Percentiles rank a stretch among this genome's conserved stretches.
phyloP scores from a whole-genome alignment of 2,113 vertebrate species.

The Anser brachyrhynchus region DNA sequence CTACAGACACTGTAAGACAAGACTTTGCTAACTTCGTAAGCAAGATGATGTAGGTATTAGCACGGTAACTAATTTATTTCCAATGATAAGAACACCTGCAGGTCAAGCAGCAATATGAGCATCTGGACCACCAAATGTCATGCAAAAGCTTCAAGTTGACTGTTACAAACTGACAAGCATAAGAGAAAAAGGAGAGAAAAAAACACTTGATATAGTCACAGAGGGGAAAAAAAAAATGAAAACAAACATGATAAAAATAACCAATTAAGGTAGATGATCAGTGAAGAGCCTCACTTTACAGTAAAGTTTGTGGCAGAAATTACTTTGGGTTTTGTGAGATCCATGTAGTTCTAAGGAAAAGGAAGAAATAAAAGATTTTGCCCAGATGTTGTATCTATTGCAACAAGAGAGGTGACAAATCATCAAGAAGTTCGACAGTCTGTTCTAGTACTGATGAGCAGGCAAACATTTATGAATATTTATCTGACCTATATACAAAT shows the following conservation, averaged over 20 bases:
- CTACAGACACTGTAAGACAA: neutral
- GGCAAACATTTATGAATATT: slow-evolving; percentile 38
- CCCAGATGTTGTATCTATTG: neutral
- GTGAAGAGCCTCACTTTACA: neutral
- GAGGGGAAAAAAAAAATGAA: neutral
- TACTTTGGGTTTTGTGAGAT: neutral
- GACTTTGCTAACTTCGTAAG: neutral
- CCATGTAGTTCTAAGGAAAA: neutral
- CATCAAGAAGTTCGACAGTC: neutral
- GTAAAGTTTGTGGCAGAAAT: neutral
- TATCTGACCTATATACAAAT: slow-evolving; percentile 39
- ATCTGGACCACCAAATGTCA: slow-evolving; percentile 46
- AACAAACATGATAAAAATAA: neutral
- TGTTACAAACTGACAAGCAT: neutral
- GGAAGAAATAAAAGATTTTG: neutral
- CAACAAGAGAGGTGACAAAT: neutral
- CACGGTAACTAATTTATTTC: neutral
- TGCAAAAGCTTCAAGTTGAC: neutral
- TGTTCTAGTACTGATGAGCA: neutral
- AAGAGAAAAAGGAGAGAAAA: neutral
- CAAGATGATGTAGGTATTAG: neutral
- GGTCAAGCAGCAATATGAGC: neutral
- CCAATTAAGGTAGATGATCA: neutral
- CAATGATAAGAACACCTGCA: neutral
- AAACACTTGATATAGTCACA: rapidly evolving